Percentiles rank a stretch among this genome's conserved stretches.
Evolutionary conservation across 2,797 vertebrate species (phyloP).

Genomic region (Alcedo atthis): DNA sequence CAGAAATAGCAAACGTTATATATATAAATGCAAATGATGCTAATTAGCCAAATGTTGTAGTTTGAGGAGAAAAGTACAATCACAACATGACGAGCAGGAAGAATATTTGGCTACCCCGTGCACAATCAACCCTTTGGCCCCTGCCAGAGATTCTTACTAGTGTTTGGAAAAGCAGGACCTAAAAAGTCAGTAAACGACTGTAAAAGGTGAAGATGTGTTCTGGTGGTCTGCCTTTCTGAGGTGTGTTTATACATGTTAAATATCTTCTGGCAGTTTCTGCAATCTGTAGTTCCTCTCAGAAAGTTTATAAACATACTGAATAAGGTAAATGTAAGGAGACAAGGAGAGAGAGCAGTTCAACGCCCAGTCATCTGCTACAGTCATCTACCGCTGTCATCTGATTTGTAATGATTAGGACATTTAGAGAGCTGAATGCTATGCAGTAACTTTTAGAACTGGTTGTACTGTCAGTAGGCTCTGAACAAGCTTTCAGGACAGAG

Average conservation of each 20-base stretch:
- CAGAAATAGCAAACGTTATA: not conserved
- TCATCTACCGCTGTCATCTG: not conserved
- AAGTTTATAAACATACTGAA: not conserved
- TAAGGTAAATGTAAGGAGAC: not conserved
- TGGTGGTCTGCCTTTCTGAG: not conserved
- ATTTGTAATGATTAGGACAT: not conserved
- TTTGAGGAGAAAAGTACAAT: conserved; percentile 9
- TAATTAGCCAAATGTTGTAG: not conserved
- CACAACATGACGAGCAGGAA: not conserved
- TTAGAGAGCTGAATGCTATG: not conserved
- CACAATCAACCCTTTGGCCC: not conserved
- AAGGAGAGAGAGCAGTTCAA: not conserved
- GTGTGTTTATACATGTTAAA: not conserved
- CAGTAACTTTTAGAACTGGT: not conserved
- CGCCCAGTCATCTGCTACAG: fast-evolving
- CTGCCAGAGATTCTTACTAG: not conserved
- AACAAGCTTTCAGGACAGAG: not conserved
- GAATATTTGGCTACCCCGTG: not conserved
- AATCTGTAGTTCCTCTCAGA: not conserved
- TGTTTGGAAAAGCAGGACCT: not conserved
- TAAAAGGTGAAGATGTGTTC: not conserved
- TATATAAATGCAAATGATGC: not conserved
- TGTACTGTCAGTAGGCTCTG: not conserved
- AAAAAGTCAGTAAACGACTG: not conserved
- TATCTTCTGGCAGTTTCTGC: not conserved